Evolutionary conservation across 2,797 vertebrate genomes (phyloP).

Genomic region (Chelon auratus): DNA sequence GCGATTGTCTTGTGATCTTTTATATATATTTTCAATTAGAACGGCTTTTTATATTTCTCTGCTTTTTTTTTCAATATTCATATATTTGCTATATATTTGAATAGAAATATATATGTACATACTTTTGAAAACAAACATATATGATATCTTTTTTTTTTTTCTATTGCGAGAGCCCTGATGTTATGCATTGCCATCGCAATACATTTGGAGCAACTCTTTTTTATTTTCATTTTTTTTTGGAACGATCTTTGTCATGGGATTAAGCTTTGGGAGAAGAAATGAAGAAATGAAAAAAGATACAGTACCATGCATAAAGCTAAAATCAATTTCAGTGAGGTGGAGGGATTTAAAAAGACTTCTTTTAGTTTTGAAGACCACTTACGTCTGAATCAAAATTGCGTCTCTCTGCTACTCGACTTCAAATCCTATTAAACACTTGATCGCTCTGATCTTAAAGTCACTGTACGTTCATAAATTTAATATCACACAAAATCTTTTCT

Average conservation of each 20-base stretch:
- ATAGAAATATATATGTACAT: constrained; percentile 91
- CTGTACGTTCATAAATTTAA: constrained; percentile 49
- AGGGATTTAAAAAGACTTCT: constrained; percentile 65
- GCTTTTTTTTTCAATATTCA: constrained; percentile 84
- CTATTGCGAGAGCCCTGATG: constrained; percentile 89
- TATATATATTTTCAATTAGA: constrained; percentile 86
- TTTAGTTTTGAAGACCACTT: constrained; percentile 65
- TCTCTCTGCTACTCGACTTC: constrained; percentile 43
- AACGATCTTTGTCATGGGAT: constrained; percentile 81
- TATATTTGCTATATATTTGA: constrained; percentile 89
- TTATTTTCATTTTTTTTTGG: constrained; percentile 55
- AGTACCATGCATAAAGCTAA: constrained; percentile 79
- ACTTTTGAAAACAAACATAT: constrained; percentile 89
- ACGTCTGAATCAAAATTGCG: constrained; percentile 37
- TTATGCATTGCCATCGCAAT: constrained; percentile 80
- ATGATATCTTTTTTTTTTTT: constrained; percentile 84
- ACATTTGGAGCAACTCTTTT: constrained; percentile 83
- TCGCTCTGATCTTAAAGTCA: constrained; percentile 47
- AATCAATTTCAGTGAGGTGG: constrained; percentile 64
- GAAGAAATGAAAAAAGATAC: constrained; percentile 47
- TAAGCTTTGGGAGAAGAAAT: constrained; percentile 81
- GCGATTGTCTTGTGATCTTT: constrained; percentile 89
- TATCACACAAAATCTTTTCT: constrained; percentile 61
- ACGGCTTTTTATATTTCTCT: constrained; percentile 85
- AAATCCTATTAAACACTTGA: constrained; percentile 46